Conservation (phyloP, 2,888 invertebrate genomes). For the Zele albiditarsus region DNA sequence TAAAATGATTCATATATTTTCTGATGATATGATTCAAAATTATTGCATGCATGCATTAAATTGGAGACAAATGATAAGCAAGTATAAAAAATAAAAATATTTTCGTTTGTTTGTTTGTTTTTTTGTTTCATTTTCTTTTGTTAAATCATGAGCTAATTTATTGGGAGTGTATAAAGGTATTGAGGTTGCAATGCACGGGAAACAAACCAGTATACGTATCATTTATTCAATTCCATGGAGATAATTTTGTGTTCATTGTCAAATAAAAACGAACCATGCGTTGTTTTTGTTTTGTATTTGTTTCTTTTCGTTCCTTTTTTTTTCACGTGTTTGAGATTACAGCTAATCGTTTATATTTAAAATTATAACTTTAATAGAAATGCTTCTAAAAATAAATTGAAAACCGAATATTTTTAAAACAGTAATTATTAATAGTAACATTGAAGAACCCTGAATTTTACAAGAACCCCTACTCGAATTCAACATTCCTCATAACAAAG, state of each 20-base stretch:
- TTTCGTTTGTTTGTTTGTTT: background rate
- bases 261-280: constrained; percentile 53
- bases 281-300: constrained; percentile 49
- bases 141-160: constrained; percentile 41
- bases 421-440: constrained; percentile 54
- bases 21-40: background rate
- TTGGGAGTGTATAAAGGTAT: constrained; percentile 50
- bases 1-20: background rate
- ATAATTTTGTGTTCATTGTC: constrained; percentile 65
- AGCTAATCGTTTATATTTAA: constrained; percentile 63
- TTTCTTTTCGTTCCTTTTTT: constrained; percentile 56
- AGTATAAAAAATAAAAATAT: background rate
- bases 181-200: constrained; percentile 63
- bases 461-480: constrained; percentile 58
- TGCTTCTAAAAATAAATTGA: constrained; percentile 67
- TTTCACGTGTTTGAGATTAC: constrained; percentile 60
- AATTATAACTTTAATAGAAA: constrained; percentile 59
- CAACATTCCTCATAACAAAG: constrained; percentile 13
- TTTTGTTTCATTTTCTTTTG: constrained; percentile 38
- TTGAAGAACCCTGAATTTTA: constrained; percentile 66
- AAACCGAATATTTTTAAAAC: constrained; percentile 56
- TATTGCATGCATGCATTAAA: constrained; percentile 9
- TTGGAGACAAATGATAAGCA: background rate
- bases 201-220: constrained; percentile 68
- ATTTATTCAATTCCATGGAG: constrained; percentile 68